Evolutionary conservation across 2,888 invertebrate species (phyloP), one percentile per base, ranked within the genome.

Genomic region (Ornithoptera alexandrae): DNA sequence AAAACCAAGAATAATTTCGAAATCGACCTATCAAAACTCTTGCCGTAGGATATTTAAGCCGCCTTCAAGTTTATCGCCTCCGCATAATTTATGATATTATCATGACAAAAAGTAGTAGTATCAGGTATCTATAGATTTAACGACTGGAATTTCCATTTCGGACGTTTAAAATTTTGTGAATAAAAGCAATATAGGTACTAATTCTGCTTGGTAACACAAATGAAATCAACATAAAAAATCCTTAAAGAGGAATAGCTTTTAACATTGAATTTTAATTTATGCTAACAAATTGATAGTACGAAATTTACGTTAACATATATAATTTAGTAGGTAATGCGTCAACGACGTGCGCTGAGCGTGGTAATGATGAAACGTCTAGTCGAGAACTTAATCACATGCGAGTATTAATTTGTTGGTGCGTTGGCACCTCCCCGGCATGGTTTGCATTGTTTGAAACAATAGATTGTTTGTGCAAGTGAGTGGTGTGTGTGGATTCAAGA

Each of bases 391-490:
- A 74, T 75, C 74, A 71, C 67, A 65, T 58, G 63, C 71, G 66
- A 65, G 70, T 67, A 78, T 81, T 77, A 78, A 79, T 77, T 79
- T 75, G 79, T 81, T 79, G 75, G 75, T 74, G 74, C 74, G 79
- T 78, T 80, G 78, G 78, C 79, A 83, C 77, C 75, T 79, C 73
- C 74, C 80, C 76, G 74, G 75, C 50, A 53, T 67, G 70, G 65
- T 71, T 77, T 78, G 74, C 77, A 72, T 80, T 68, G 78, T 81
- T 79, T 78, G 78, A 79, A 79, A 77, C 79, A 81, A 83, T 81
- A 75, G 75, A 79, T 78, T 82, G 79, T 84, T 82, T 83, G 82
- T 78, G 77, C 75, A 81, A 79, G 80, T 77, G 80, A 81, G 79
- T 82, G 79, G 72, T 72, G 78, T 80, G 78, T 78, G 77, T 76